Percentiles rank a stretch among this genome's conserved stretches.
Evolutionary conservation across 2,797 vertebrate genomes (phyloP).

Genomic region (Lepus oiostolus): DNA sequence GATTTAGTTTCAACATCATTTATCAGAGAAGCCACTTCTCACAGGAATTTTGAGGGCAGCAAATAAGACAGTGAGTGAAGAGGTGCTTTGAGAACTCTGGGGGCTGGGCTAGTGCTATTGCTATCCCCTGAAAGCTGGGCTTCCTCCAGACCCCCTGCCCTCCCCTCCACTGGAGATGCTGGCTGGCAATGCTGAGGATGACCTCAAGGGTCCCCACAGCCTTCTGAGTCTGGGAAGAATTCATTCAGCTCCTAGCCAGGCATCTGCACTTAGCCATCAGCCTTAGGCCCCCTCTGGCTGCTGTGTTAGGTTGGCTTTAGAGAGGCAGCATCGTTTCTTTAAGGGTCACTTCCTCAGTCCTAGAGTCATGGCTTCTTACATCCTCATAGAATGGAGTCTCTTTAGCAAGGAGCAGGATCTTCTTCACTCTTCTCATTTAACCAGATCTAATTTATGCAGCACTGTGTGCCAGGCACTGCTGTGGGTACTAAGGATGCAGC

Average conservation of each 20-base stretch:
- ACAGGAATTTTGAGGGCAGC: background rate
- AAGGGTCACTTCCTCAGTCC: background rate
- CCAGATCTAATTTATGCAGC: background rate
- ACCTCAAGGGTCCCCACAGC: background rate
- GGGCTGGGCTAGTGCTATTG: too few relatives aligned
- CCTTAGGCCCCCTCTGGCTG: too few relatives aligned
- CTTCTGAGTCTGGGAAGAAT: background rate
- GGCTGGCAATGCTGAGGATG: background rate
- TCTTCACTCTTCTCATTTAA: background rate
- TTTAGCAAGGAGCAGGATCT: background rate
- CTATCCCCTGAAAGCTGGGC: background rate
- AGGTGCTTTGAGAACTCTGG: background rate
- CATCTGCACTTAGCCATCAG: background rate
- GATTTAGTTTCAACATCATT: background rate
- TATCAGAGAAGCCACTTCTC: background rate
- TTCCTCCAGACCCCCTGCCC: background rate
- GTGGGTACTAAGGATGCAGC: background rate
- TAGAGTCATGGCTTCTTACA: background rate
- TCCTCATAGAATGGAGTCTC: background rate
- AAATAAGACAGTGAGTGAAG: background rate
- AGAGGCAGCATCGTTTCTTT: background rate
- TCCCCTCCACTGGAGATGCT: background rate
- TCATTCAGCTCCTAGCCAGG: background rate
- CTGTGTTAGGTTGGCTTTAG: background rate
- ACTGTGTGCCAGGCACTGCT: background rate